Base-by-base conservation (phyloP, 2,888 invertebrate genomes). In the Ctena decussata region DNA sequence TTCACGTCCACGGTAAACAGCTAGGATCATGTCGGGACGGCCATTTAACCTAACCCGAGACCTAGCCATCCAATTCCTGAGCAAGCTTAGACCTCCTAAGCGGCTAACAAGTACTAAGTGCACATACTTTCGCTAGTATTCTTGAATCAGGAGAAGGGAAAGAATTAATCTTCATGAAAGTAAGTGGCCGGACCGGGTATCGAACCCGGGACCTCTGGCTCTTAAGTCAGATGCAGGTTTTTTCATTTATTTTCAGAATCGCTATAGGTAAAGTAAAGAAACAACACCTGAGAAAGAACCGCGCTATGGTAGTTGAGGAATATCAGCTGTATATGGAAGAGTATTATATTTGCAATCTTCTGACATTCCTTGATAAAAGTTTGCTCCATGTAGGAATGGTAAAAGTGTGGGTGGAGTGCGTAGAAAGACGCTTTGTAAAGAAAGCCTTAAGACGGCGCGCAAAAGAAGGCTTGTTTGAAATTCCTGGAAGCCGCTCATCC, bases 241-340 rank as follows among this genome's bases (percentile, higher is more conserved):
- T 41, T n/a, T 41, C n/a, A 27, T 77, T 49, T 8, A 49, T 35
- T 88, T 79, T 24, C 79, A 91, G 91, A 30, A 89, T 91, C 44
- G 88, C 91, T 27, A 84, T 91, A 12, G 91, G 87, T 41, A 91
- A 91, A 46, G 90, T 90, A 12, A 90, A 90, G 60, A 84, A 84
- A 65, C 87, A 89, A 49, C 72, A 82, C 44, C 69, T 91, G 32
- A 82, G 86, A 27, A 91, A 90, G 57, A 86, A 87, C 60, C 74
- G 86, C 44, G 57, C 78, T 1, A 75, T 84, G 1, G 72, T 91
- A 0, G 78, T 87, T 0, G 87, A 87, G 2, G 91, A 91, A 57
- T 90, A 90, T 39, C 82, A 89, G 21, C 77, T 91, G 27, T 91
- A 91, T 44, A 82, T 82, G 39, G 90, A 87, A 35, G 71, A 76